Evolutionary conservation across 2,113 vertebrate species (phyloP), one percentile per base, ranked within the genome.

Genomic region (Micronycteris hirsuta): DNA sequence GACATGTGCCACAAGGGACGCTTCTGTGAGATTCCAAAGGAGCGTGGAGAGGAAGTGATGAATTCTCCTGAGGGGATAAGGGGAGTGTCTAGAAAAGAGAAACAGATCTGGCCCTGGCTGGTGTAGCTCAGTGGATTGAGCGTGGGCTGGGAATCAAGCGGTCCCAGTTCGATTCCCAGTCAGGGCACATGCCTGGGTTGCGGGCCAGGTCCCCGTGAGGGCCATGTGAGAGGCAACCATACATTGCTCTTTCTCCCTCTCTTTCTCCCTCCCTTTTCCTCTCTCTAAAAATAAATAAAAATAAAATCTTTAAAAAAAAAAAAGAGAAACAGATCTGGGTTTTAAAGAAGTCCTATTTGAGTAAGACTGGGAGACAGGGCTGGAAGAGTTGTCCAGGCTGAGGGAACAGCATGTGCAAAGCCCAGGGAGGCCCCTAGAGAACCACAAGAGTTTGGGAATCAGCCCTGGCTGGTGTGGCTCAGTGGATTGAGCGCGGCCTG

Each of bases 371-470:
- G 3, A 61, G 16, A 54, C 0, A 0, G n/a, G 9, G 49, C 11
- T 38, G 13, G 49, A 38, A n/a, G 28, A 45, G 4, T 36, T 5
- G 41, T 63, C 26, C 5, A 26, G 86, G 14, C 16, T 20, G 36
- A 22, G 11, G 12, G 7, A 36, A 19, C 22, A 16, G 13, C 24
- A 1, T 0, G 2, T 24, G 24, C 0, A 19, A n/a, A 76, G 17
- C 6, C 28, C 33, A 43, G 33, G 74, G 31, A 68, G 7, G 14
- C 11, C n/a, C 68, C 58, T 26, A 36, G 33, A 68, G 54, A 58
- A 28, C 3, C 22, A 0, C 2, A 16, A 2, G 24, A 5, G 45
- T 3, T 31, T 73, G 26, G 58, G 58, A 26, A 28, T 28, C 26
- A 4, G 56, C 56, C 56, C 56, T 24, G 22, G 56, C 56, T 10